Evolutionary conservation across 1,140 invertebrate species (phyloP), one percentile per base, ranked within the genome.

Genomic region (Drosophila serrata): DNA sequence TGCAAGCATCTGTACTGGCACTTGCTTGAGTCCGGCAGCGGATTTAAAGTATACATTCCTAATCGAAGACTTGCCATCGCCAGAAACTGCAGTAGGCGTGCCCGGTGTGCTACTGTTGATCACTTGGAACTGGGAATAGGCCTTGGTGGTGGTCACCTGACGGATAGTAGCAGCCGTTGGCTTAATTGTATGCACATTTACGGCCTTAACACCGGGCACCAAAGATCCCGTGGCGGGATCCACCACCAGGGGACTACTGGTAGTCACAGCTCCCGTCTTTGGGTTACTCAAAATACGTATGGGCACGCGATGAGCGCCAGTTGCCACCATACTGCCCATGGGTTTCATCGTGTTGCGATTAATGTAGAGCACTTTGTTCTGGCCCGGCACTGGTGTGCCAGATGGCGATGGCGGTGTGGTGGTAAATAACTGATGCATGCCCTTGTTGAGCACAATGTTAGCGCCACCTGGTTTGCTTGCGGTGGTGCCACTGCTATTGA

Each of bases 341-440:
- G 91, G 86, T 43, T 92, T 92, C 55, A 92, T 92, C 6, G 60
- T 75, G 37, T 43, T 92, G 12, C 91, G 79, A 77, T 92, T 92
- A 6, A 92, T 72, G 35, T 92, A 92, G 0, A 92, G 84, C 9
- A 92, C 69, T 42, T 92, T 92, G 15, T 73, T 73, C n/a, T 72
- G 69, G 15, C 65, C 55, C 11, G 19, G 1, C 22, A 67, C 43
- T 7, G 88, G 27, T 13, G 45, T 48, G 5, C 61, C 63, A 2
- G 58, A 27, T 9, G 46, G 56, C 12, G 53, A 59, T 9, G 51
- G 56, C 9, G 61, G 75, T 4, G 48, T 78, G 7, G 51, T 65
- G n/a, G 61, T 81, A 15, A 90, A 81, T 4, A 90, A 31, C 31
- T 90, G 85, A 19, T 92, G 91, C 7, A 91, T 70, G 12, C 77